These are phyloP conservation scores for Bambusicola thoracicus DNA, from an alignment of 2,113 vertebrate species.

Conservation along the genomic window DNA sequence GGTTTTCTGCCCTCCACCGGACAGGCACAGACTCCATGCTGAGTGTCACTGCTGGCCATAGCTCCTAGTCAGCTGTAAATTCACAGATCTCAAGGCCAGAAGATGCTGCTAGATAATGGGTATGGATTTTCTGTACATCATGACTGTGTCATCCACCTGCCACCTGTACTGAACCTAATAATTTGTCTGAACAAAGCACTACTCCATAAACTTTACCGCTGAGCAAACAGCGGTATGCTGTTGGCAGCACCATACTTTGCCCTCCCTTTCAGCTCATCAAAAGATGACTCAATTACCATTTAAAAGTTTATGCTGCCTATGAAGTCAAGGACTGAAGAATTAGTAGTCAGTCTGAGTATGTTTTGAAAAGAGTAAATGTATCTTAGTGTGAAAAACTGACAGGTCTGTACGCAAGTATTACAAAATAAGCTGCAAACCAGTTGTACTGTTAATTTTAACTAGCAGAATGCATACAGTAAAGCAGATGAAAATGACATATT, in stretches of 20 bases:
- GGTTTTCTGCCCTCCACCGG: background rate
- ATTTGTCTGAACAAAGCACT: conserved; percentile 54
- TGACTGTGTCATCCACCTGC: conserved; percentile 16
- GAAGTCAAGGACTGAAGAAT: conserved; percentile 38
- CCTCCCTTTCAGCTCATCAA: conserved; percentile 36
- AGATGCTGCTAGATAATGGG: conserved; percentile 13
- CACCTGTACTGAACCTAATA: conserved; percentile 38
- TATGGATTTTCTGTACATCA: conserved; percentile 58
- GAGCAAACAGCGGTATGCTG: conserved; percentile 27
- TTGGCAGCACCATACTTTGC: conserved; percentile 16
- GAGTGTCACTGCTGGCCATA: background rate
- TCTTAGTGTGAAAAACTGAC: conserved; percentile 32
- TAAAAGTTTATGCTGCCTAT: conserved; percentile 40
- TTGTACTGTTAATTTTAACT: background rate
- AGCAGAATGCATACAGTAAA: background rate
- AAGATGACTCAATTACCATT: conserved; percentile 60
- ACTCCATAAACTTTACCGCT: conserved; percentile 63
- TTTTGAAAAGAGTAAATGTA: conserved; percentile 31
- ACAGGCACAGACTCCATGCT: background rate
- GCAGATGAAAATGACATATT: background rate
- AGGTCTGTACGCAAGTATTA: background rate
- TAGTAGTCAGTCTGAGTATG: background rate
- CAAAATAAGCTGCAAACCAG: background rate
- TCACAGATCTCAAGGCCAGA: background rate
- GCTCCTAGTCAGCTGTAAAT: conserved; percentile 15